Conservation (phyloP, 2,888 invertebrate genomes). For the Cyclophora albipunctata region DNA sequence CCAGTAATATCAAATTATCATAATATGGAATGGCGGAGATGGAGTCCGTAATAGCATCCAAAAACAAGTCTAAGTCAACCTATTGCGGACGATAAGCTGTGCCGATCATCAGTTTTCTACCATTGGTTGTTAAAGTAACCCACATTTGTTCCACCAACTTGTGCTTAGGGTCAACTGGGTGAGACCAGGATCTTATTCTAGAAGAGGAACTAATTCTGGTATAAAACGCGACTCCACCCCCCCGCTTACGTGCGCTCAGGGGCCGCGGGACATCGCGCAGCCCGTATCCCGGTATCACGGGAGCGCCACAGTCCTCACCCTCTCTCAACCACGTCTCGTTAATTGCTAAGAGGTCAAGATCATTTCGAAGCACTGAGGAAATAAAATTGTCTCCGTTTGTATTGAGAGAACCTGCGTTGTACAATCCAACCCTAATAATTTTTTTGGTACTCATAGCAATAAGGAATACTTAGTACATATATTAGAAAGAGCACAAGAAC, state of each 20-base stretch:
- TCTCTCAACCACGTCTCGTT: slow-evolving; percentile 19
- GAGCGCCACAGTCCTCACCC: slow-evolving; percentile 14
- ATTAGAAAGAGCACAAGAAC: no score
- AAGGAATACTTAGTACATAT: no score
- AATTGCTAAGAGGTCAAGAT: slow-evolving; percentile 13
- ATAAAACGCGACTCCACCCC: slow-evolving; percentile 19
- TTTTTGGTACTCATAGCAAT: background rate
- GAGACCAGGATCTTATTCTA: background rate
- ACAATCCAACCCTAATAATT: slow-evolving; percentile 9
- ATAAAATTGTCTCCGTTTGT: slow-evolving; percentile 14
- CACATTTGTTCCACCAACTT: slow-evolving; percentile 9
- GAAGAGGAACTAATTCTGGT: no score
- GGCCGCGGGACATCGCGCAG: slow-evolving; percentile 12
- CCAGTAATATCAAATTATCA: slow-evolving; percentile 8
- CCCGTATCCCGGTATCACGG: slow-evolving; percentile 7
- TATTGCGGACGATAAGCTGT: slow-evolving; percentile 11
- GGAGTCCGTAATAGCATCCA: slow-evolving; percentile 3
- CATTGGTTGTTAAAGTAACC: slow-evolving; percentile 1
- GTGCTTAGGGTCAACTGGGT: slow-evolving; percentile 1
- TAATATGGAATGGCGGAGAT: background rate
- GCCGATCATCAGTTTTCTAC: slow-evolving; percentile 2
- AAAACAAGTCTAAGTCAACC: slow-evolving; percentile 3
- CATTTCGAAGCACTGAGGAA: background rate
- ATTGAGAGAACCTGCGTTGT: slow-evolving; percentile 14
- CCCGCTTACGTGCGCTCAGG: background rate